Base-by-base conservation (phyloP, 92 coral and sea anemone species). In the Bergia puertoricense region DNA sequence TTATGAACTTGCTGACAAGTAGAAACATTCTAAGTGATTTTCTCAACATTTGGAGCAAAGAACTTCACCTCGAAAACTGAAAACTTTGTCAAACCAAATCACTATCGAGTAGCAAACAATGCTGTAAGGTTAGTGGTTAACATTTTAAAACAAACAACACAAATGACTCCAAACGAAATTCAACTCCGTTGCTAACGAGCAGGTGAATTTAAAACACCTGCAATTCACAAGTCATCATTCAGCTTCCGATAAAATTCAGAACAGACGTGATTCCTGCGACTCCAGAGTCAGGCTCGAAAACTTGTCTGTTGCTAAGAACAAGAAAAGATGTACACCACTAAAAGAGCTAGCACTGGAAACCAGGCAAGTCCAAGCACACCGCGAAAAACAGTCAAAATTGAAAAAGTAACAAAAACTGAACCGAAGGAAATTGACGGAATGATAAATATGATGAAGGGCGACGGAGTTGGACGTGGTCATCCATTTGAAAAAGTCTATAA, bases 401-500 rank as follows among this genome's bases (percentile, higher is more conserved):
- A 71, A 84, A 71, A 73, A 69, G 79, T 69, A 20, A 13, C 79
- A 5, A 62, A 62, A 62, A 45, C 79, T 42, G 77, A 84, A 50
- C 87, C 87, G 23, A 68, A 46, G 22, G 87, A 71, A 46, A 69
- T 84, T 4, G 67, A 84, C 16, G 79, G 87, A 84, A 84, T 84
- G 87, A 51, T 84, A 0, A 71, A 69, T 18, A 73, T 22, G 13
- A 71, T 84, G 87, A 45, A 39, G 57, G 56, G 30, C 37, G 87
- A 36, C 1, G 87, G 87, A 2, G 36, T 72, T 18, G 87, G 87
- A 14, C 87, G 45, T 36, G 87, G 87, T 2, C 44, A 84, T 56
- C 87, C 87, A 7, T 84, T 84, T 71, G 48, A 84, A 39, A 84
- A 71, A 69, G 87, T 84, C n/a, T 84, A 84, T 66, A 84, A 11